phyloP scores from a whole-genome alignment of 1,140 invertebrate genomes.

The Drosophila watanabei region DNA sequence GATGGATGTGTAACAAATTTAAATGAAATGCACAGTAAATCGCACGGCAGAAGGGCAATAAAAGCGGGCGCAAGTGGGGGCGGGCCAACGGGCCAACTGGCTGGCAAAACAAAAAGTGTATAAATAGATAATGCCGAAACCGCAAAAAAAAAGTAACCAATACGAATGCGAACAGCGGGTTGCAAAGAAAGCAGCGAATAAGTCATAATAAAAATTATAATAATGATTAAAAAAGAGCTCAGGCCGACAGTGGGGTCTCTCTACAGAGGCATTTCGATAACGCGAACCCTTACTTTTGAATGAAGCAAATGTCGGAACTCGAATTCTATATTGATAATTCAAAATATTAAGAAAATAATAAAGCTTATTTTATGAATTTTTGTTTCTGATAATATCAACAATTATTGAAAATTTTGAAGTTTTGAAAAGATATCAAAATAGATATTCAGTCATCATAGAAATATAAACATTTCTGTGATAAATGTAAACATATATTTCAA shows the following conservation, averaged over 20 bases:
- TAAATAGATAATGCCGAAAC: slow-evolving; percentile 72
- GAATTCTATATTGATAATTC: background rate
- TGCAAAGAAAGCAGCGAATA: slow-evolving; percentile 72
- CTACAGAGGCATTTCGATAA: background rate
- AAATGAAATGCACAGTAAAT: slow-evolving; percentile 65
- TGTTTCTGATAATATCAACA: no score
- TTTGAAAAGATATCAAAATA: background rate
- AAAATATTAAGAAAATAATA: background rate
- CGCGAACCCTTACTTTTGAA: background rate
- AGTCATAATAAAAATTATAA: slow-evolving; percentile 75
- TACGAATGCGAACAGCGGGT: slow-evolving; percentile 37
- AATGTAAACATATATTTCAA: background rate
- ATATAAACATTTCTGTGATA: background rate
- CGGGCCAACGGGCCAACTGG: slow-evolving; percentile 14
- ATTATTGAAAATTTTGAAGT: background rate
- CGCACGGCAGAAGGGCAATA: slow-evolving; percentile 34
- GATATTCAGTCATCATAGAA: background rate
- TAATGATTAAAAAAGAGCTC: slow-evolving; percentile 69
- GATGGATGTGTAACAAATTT: slow-evolving; percentile 47
- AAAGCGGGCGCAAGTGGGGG: slow-evolving; percentile 42
- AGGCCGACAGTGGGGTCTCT: slow-evolving; percentile 15
- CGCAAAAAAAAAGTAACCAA: slow-evolving; percentile 49
- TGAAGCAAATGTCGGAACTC: background rate
- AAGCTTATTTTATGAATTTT: background rate
- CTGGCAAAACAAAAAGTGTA: slow-evolving; percentile 53